These are phyloP conservation scores for Genyomyrus donnyi DNA, from an alignment of 2,113 vertebrate species.

Conservation along the genomic window DNA sequence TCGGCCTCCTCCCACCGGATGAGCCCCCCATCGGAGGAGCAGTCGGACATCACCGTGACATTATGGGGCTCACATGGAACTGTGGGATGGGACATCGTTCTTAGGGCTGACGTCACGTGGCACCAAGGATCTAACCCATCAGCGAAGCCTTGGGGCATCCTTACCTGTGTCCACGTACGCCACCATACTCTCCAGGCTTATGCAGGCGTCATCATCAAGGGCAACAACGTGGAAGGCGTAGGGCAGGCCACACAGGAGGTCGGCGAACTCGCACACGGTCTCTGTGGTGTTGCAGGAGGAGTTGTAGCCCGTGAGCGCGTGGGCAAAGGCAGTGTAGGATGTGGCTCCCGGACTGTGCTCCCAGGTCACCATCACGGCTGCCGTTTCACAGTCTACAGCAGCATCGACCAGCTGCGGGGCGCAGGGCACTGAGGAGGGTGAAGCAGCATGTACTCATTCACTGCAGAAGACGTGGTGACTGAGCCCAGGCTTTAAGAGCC, in stretches of 20 bases:
- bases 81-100: slow-evolving; percentile 23
- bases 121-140: neutral
- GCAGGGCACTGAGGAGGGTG: slow-evolving; percentile 49
- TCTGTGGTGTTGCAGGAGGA: slow-evolving; percentile 42
- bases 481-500: neutral
- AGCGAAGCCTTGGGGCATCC: neutral
- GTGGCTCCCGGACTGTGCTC: slow-evolving; percentile 51
- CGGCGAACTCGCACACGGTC: slow-evolving; percentile 42
- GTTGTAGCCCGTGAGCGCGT: slow-evolving; percentile 40
- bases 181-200: slow-evolving; percentile 39
- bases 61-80: slow-evolving; percentile 51
- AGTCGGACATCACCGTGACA: slow-evolving; percentile 42
- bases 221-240: slow-evolving; percentile 57
- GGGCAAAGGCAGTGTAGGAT: slow-evolving; percentile 47
- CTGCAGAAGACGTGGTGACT: neutral
- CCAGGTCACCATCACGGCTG: slow-evolving; percentile 53
- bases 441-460: neutral
- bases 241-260: slow-evolving; percentile 51
- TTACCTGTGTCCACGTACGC: slow-evolving; percentile 48
- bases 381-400: slow-evolving; percentile 45
- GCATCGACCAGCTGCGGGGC: slow-evolving; percentile 42
- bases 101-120: neutral
- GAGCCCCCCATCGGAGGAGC: slow-evolving; percentile 43
- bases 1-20: slow-evolving; percentile 55
- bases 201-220: slow-evolving; percentile 45